phyloP scores from a whole-genome alignment of 2,113 vertebrate species.

The Anhinga rufa region DNA sequence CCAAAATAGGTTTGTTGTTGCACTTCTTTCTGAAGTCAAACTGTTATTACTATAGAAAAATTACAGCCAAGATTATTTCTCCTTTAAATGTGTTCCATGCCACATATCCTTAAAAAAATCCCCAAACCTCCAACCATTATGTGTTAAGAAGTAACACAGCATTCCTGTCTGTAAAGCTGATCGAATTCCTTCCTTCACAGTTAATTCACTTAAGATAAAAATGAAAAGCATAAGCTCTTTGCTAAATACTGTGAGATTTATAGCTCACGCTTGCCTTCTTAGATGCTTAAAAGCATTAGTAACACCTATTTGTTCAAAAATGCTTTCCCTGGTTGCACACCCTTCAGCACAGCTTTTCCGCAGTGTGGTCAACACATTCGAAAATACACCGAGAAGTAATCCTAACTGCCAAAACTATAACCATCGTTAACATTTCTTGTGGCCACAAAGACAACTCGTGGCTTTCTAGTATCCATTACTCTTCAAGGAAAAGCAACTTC shows the following conservation, averaged over 20 bases:
- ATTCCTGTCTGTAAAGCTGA: not conserved
- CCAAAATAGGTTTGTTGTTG: fast-evolving
- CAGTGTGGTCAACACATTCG: not conserved
- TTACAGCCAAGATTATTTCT: not conserved
- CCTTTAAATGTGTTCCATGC: not conserved
- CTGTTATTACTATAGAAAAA: not conserved
- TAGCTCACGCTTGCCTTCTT: not conserved
- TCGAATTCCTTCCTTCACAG: not conserved
- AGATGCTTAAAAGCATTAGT: not conserved
- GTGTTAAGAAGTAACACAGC: fast-evolving
- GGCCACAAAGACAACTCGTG: not conserved
- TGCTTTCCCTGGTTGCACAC: not conserved
- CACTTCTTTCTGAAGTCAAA: not conserved
- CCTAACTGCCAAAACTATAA: not conserved
- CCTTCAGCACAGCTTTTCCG: not conserved
- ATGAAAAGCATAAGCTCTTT: not conserved
- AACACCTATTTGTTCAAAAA: not conserved
- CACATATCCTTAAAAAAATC: not conserved
- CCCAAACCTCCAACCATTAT: not conserved
- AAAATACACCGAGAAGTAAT: not conserved
- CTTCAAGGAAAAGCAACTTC: not conserved
- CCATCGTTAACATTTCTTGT: not conserved
- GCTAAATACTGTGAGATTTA: not conserved
- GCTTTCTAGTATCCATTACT: not conserved
- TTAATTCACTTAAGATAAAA: not conserved